A percentile compares a stretch with the other conserved stretches of the same genome.
Evolutionary conservation across 37 sponge, comb jelly and placozoan species (phyloP).

Genomic region (Tethya wilhelma): DNA sequence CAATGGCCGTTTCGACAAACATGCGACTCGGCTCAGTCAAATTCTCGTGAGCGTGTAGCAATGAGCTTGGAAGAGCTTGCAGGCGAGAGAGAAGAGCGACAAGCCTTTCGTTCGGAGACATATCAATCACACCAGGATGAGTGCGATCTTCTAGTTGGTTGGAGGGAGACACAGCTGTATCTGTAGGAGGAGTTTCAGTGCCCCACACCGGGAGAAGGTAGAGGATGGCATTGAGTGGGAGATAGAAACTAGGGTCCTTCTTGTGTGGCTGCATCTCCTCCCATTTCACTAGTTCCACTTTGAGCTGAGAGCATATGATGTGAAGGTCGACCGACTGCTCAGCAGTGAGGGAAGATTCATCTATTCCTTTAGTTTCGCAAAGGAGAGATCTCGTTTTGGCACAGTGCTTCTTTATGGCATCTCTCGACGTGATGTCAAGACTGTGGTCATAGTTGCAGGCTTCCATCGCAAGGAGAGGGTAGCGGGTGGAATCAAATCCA

Average conservation of each 20-base stretch:
- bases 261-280: conserved; percentile 21
- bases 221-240: conserved; percentile 45
- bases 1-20: conserved; percentile 52
- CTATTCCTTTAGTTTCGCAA: conserved; percentile 31
- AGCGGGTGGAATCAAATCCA: background rate
- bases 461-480: conserved; percentile 5
- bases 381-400: conserved; percentile 6
- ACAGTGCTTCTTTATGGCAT: conserved; percentile 13
- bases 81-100: conserved; percentile 47
- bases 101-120: conserved; percentile 9
- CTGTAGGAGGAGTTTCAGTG: background rate
- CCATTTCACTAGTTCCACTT: conserved; percentile 52
- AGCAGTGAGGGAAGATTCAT: background rate
- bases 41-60: conserved; percentile 12
- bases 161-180: background rate
- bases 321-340: conserved; percentile 59
- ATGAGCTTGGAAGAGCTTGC: conserved; percentile 13
- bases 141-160: background rate
- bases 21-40: conserved; percentile 9
- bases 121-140: conserved; percentile 47
- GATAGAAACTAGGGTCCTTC: conserved; percentile 49
- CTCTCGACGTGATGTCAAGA: background rate
- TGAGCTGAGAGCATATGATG: conserved; percentile 49
- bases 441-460: conserved; percentile 31
- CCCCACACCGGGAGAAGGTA: conserved; percentile 68